Evolutionary conservation across 2,113 vertebrate species (phyloP).

Genomic region (Odocoileus virginianus): DNA sequence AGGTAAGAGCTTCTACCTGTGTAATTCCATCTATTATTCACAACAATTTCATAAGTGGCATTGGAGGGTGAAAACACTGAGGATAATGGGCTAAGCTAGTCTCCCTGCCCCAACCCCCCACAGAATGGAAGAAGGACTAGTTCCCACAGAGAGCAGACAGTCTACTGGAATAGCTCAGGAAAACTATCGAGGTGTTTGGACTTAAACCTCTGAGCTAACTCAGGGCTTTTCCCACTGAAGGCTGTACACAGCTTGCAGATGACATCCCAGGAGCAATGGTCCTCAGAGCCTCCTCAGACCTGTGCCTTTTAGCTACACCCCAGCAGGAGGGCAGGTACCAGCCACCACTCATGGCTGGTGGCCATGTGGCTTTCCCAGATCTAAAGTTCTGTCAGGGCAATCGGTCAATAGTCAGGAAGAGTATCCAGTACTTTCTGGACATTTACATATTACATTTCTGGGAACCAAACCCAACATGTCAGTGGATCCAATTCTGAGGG

Average conservation of each 20-base stretch:
- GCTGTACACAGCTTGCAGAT: neutral
- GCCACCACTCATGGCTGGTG: too few species aligned
- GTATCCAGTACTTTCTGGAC: neutral
- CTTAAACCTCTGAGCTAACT: neutral
- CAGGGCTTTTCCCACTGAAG: neutral
- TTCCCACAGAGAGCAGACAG: neutral
- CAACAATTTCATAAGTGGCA: too few species aligned
- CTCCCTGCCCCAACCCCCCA: neutral
- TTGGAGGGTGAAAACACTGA: neutral
- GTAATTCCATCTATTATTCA: neutral
- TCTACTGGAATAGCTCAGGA: neutral
- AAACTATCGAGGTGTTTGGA: neutral
- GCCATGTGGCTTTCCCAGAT: neutral
- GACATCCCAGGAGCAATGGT: neutral
- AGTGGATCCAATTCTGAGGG: neutral
- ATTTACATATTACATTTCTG: constrained; percentile 25
- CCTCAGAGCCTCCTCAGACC: neutral
- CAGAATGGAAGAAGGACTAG: neutral
- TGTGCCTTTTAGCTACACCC: neutral
- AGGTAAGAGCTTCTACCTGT: neutral
- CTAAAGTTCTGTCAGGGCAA: neutral
- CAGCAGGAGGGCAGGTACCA: neutral
- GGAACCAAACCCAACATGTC: constrained; percentile 1
- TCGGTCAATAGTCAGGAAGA: neutral
- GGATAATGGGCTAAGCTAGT: neutral